Base-by-base conservation (phyloP, 2,797 vertebrate genomes). In the Tenualosa thibaudeaui region DNA sequence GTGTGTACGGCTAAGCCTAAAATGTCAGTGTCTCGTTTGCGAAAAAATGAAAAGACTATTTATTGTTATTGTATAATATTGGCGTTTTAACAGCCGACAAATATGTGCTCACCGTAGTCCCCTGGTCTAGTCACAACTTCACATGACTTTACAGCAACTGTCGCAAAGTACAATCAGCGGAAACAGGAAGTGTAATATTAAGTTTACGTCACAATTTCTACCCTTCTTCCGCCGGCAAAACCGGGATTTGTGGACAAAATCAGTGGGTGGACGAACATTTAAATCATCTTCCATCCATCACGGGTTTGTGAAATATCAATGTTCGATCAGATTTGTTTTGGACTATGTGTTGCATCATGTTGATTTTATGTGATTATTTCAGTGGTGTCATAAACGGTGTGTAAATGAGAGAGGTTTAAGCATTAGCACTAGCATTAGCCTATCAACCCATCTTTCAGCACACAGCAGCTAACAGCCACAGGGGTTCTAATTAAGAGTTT, bases 211-310 rank as follows among this genome's bases (percentile, higher is more conserved):
- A 19, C 15, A 7, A 5, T 5, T 22, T 37, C 71, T 46, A 4
- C 40, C 71, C 71, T 46, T 78, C 71, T 78, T 78, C 71, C 71
- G 71, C 37, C 71, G 71, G 71, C 37, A 31, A 78, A 46, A 78
- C 19, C 71, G 40, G 40, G 71, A 78, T 78, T 78, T 78, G 71
- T 19, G 40, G 71, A 78, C 8, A 3, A 46, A 78, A 6, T 46
- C 8, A 22, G 37, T 6, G 71, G 40, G 13, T 13, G 5, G 68
- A 17, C 17, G 71, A 22, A 22, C 37, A 22, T 78, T 78, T 78
- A 7, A 78, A 78, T 78, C 71, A 46, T 22, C 71, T 46, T 46
- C 71, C 71, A 78, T 78, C 71, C 71, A 9, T 43, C 40, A 78
- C 71, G 71, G 71, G 71, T 78, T 78, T 46, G 71, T 78, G 19